A percentile compares a stretch with the other conserved stretches of the same genome.
Evolutionary conservation across 2,888 invertebrate species (phyloP).

Genomic region (Hirtodrosophila alboralis): DNA sequence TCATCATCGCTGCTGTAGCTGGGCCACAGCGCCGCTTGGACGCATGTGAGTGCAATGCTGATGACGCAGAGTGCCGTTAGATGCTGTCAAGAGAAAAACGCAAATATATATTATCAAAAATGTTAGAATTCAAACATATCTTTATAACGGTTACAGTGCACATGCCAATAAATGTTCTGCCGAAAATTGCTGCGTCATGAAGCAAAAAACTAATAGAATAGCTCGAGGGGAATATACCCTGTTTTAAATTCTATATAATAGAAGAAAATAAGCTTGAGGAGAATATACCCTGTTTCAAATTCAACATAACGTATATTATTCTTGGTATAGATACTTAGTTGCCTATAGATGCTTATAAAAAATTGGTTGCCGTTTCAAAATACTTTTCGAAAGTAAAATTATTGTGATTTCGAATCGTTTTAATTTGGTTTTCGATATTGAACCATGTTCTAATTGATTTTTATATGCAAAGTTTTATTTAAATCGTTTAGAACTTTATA

Average conservation of each 20-base stretch:
- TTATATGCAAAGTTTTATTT: too few relatives aligned
- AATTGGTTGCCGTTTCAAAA: too few relatives aligned
- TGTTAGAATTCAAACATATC: conserved; percentile 22
- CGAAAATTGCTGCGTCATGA: conserved; percentile 33
- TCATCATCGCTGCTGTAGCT: conserved; percentile 77
- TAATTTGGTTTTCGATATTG: too few relatives aligned
- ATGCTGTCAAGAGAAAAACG: conserved; percentile 64
- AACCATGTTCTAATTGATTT: too few relatives aligned
- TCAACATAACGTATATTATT: too few relatives aligned
- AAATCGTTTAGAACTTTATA: too few relatives aligned
- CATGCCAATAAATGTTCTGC: conserved; percentile 43
- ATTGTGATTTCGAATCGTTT: too few relatives aligned
- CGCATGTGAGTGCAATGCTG: conserved; percentile 73
- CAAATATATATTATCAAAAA: conserved; percentile 25
- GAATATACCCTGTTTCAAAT: neutral
- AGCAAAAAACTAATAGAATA: neutral
- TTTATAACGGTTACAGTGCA: conserved; percentile 41
- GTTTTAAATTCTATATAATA: neutral
- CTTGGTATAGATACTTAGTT: too few relatives aligned
- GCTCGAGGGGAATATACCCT: neutral
- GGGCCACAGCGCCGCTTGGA: conserved; percentile 82
- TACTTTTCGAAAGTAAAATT: too few relatives aligned
- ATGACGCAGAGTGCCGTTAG: conserved; percentile 81
- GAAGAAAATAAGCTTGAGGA: neutral
- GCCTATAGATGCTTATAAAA: too few relatives aligned